Base-by-base conservation (phyloP, 2,797 vertebrate genomes). In the Chanos chanos region DNA sequence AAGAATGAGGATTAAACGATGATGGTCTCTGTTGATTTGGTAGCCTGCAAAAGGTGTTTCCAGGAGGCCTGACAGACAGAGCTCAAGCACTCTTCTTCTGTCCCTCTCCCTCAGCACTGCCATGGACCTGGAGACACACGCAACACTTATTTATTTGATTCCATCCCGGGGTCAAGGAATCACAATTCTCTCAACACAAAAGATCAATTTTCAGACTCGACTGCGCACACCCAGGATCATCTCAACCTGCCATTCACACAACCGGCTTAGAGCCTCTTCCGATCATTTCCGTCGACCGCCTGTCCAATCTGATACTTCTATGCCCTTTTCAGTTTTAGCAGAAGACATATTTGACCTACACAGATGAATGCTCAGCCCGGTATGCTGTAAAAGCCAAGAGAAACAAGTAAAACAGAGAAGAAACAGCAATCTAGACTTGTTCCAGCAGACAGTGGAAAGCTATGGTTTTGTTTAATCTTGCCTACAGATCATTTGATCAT, bases 301-400 rank as follows among this genome's bases (percentile, higher is more conserved):
- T 54, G 16, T 61, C 66, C 37, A 54, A 28, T 39, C 57, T 61
- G 62, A 67, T 68, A 36, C 48, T 16, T 18, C 54, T 7, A 2
- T 53, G 39, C 30, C 19, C 24, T 70, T 69, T 73, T 44, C 48
- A 61, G 31, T 45, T 52, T 22, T 51, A 40, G 41, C 9, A 16
- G 30, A 25, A 65, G 68, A 50, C 61, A 44, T 34, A 51, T 61
- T 34, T 69, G 72, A 68, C 51, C 68, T 50, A 56, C 57, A 70
- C 15, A 56, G 47, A 57, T 22, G 31, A 75, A 39, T 45, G 52
- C 55, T 40, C 69, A 44, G 43, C 50, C 43, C 21, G 51, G 27
- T 50, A 54, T 36, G 22, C 12, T 43, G 48, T 19, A 64, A 54
- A 54, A 60, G 58, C 60, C 53, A 51, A 30, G 60, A 69, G 19